Conservation (phyloP, 2,797 vertebrate genomes). For the Threskiornis aethiopicus region DNA sequence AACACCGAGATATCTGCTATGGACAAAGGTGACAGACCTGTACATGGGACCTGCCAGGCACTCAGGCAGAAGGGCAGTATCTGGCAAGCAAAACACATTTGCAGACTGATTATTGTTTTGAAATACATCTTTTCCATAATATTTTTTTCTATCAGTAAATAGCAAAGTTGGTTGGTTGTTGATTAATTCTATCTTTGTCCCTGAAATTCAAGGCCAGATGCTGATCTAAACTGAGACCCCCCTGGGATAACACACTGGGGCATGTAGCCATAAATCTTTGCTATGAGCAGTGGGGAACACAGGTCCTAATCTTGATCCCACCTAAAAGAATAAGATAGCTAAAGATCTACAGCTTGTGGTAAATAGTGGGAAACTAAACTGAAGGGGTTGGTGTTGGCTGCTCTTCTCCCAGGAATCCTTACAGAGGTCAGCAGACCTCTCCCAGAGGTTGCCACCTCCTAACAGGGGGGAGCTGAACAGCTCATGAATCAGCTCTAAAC, state of each 20-base stretch:
- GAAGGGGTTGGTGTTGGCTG: neutral
- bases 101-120: neutral
- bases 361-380: neutral
- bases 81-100: neutral
- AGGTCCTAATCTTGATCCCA: neutral
- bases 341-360: neutral
- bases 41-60: neutral
- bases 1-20: neutral
- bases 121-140: neutral
- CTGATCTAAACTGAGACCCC: neutral
- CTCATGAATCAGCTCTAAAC: slow-evolving; percentile 30
- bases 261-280: neutral
- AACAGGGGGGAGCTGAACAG: neutral
- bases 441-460: neutral
- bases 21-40: neutral
- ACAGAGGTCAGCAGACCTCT: neutral
- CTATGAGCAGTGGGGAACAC: neutral
- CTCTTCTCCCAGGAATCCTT: neutral
- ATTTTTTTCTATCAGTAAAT: neutral
- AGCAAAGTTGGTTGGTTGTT: neutral
- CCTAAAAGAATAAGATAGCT: neutral
- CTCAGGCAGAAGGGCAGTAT: neutral
- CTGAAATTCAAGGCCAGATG: neutral
- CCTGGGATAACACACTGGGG: rapidly evolving
- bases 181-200: neutral